Conservation (phyloP, 2,797 vertebrate genomes). For the Pseudocheirus occidentalis region DNA sequence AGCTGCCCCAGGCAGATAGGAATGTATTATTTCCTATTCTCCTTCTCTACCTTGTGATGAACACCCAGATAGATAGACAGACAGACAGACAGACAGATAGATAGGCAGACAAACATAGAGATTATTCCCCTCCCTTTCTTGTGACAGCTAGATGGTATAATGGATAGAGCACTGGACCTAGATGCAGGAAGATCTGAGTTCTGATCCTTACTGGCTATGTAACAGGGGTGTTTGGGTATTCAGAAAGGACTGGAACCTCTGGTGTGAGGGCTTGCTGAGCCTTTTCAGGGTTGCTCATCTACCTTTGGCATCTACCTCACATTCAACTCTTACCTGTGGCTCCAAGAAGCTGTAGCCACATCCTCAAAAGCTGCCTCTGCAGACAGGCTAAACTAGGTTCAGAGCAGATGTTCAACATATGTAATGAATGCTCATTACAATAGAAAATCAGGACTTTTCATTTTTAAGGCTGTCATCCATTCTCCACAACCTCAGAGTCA, state of each 20-base stretch:
- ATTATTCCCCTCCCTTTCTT: background rate
- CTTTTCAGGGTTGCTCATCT: background rate
- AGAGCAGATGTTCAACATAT: background rate
- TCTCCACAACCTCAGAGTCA: background rate
- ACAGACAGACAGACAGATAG: too few species aligned
- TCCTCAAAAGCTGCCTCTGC: background rate
- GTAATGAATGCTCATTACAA: background rate
- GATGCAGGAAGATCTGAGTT: background rate
- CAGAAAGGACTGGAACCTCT: background rate
- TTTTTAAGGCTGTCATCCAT: background rate
- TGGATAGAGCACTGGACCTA: background rate
- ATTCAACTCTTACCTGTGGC: background rate
- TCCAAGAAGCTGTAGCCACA: background rate
- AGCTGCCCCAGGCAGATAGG: too few species aligned
- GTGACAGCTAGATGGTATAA: background rate
- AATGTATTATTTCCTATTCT: background rate
- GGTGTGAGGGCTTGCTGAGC: background rate
- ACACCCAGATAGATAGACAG: background rate
- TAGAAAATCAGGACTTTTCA: background rate
- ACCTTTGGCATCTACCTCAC: background rate
- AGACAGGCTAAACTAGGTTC: background rate
- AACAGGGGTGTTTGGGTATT: background rate
- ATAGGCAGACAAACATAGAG: background rate
- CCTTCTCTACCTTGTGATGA: background rate
- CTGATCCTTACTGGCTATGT: background rate